Percentiles rank a stretch among this genome's conserved stretches.
Evolutionary conservation across 2,888 invertebrate genomes (phyloP).

Genomic region (Drosophila flavopinicola): DNA sequence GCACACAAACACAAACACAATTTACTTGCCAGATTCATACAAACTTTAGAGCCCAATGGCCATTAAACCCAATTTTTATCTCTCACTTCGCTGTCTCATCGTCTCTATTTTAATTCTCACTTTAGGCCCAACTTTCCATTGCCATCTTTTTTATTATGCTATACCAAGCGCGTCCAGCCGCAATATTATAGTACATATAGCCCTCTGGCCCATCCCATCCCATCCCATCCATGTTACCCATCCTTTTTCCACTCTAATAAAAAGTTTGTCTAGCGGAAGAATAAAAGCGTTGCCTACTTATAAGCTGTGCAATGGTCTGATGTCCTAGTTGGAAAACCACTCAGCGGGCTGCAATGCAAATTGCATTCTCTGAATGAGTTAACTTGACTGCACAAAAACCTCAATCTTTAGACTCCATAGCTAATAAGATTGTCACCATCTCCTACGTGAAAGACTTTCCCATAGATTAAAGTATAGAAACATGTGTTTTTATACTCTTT

Average conservation of each 20-base stretch:
- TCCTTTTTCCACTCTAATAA: slow-evolving; percentile 9
- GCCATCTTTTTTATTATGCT: slow-evolving; percentile 43
- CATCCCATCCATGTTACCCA: slow-evolving; percentile 6
- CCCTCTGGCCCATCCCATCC: not conserved
- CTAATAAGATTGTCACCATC: too few relatives aligned
- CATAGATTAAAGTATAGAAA: too few relatives aligned
- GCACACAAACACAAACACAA: slow-evolving; percentile 1
- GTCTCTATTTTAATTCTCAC: slow-evolving; percentile 47
- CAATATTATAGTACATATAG: slow-evolving; percentile 31
- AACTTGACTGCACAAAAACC: not conserved
- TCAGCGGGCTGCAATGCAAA: not conserved
- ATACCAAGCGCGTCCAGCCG: slow-evolving; percentile 54
- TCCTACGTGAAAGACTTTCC: too few relatives aligned
- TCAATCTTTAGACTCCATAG: not conserved
- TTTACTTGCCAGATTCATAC: slow-evolving; percentile 12
- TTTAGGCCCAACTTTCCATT: slow-evolving; percentile 53
- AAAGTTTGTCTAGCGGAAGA: slow-evolving; percentile 36
- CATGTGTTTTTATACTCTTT: too few relatives aligned
- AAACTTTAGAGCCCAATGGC: slow-evolving; percentile 27
- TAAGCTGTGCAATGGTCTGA: slow-evolving; percentile 47
- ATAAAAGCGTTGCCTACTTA: slow-evolving; percentile 57
- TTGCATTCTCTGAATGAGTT: slow-evolving; percentile 5
- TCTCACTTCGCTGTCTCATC: not conserved
- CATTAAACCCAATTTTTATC: slow-evolving; percentile 48
- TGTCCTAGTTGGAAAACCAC: slow-evolving; percentile 24